Evolutionary conservation across 1,140 invertebrate genomes (phyloP), one percentile per base, ranked within the genome.

Genomic region (Zaprionus davidi): DNA sequence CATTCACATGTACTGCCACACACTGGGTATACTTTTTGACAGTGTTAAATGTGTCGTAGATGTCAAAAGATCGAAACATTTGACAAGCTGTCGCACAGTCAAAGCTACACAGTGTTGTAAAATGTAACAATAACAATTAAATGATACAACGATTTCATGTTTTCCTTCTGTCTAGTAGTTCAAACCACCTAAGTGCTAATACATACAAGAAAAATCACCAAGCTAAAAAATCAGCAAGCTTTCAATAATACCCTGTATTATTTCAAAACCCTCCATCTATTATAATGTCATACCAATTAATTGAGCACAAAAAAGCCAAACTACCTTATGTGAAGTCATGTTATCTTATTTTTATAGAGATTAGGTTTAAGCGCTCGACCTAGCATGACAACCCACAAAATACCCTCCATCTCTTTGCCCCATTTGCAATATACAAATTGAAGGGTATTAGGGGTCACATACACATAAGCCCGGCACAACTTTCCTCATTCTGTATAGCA

Each of bases 31-130:
- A 36, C 15, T 22, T 31, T 62, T 31, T 20, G 20, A 13, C n/a
- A 26, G 26, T 46, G 15, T 26, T 15, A 66, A 34, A 66, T 44
- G 36, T 66, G 38, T 66, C 26, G 36, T 36, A 20, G 22, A 58
- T 67, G 65, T 58, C 65, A 36, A 67, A 67, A 67, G 55, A 67
- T 67, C 55, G 55, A 46, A 67, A 56, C 65, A 22, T 58, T 67
- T 67, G 65, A 67, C 65, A 67, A 57, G 64, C 51, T 65, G 51
- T 41, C 31, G 15, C 49, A 55, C 63, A 49, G 24, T 28, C 59
- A 62, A 28, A 31, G 22, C n/a, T 24, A 58, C n/a, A 34, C 65
- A 57, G 64, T 67, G 55, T 67, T 46, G 34, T 0, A 41, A 55
- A 53, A 26, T 6, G 3, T 15, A 12, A 3, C 11, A 63, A 63